Evolutionary conservation across 2,797 vertebrate species (phyloP).

Genomic region (Zalophus californianus): DNA sequence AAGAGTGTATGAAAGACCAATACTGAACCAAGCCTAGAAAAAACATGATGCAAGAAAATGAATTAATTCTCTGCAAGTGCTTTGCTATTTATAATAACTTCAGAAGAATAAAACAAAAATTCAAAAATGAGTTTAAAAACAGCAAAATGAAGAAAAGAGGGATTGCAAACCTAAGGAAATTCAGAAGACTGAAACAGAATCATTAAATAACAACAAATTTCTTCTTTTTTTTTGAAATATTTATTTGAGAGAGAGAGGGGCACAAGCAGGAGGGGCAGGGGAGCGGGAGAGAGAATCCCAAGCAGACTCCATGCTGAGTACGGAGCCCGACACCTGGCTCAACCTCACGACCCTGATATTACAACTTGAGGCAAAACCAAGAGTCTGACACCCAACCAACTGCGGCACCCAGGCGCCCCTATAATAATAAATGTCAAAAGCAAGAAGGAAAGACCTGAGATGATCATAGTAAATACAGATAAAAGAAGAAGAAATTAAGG

Average conservation of each 20-base stretch:
- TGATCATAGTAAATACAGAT: not conserved
- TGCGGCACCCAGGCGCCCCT: no score
- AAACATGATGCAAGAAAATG: not conserved
- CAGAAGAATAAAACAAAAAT: slow-evolving; percentile 40
- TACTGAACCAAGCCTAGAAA: not conserved
- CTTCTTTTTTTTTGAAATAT: not conserved
- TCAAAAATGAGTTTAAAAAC: slow-evolving; percentile 16
- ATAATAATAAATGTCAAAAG: slow-evolving; percentile 24
- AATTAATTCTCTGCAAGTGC: slow-evolving; percentile 20
- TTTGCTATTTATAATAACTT: not conserved
- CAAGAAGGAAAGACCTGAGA: not conserved
- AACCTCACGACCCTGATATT: not conserved
- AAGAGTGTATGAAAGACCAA: not conserved
- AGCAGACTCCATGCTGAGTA: not conserved
- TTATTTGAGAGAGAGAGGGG: not conserved
- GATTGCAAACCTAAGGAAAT: not conserved
- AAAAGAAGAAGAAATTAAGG: not conserved
- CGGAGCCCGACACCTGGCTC: not conserved
- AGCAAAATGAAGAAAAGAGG: slow-evolving; percentile 1
- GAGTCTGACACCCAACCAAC: not conserved
- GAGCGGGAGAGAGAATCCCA: not conserved
- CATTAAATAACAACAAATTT: not conserved
- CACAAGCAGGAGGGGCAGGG: not conserved
- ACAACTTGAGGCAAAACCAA: not conserved
- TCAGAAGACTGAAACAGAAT: not conserved